A percentile compares a stretch with the other conserved stretches of the same genome.
Evolutionary conservation across 2,888 invertebrate species (phyloP).

Genomic region (Ypsolopha sequella): DNA sequence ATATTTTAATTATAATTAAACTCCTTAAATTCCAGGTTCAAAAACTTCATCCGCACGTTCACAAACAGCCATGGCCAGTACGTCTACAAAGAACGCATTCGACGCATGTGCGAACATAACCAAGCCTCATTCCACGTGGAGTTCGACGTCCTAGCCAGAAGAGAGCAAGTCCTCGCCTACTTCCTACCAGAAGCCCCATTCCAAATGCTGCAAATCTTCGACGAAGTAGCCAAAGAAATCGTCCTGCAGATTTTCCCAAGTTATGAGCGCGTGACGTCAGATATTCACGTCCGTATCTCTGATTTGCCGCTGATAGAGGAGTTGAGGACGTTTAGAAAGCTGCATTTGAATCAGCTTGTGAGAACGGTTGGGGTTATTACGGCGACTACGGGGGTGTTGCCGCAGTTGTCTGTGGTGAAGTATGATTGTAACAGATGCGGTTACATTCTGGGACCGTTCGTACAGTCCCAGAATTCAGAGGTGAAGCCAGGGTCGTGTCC

Average conservation of each 20-base stretch:
- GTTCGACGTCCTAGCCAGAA: slow-evolving; percentile 89
- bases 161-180: slow-evolving; percentile 94
- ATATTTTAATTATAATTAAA: neutral
- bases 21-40: slow-evolving; percentile 66
- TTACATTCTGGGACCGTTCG: slow-evolving; percentile 95
- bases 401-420: slow-evolving; percentile 95
- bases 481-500: slow-evolving; percentile 97
- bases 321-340: slow-evolving; percentile 88
- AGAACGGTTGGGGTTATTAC: slow-evolving; percentile 92
- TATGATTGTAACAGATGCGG: slow-evolving; percentile 98
- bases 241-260: slow-evolving; percentile 95
- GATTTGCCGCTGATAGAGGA: slow-evolving; percentile 97
- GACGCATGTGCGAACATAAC: slow-evolving; percentile 95
- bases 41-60: slow-evolving; percentile 92
- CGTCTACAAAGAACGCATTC: slow-evolving; percentile 92
- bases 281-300: slow-evolving; percentile 95
- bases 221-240: slow-evolving; percentile 93
- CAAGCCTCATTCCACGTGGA: slow-evolving; percentile 93
- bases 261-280: slow-evolving; percentile 93
- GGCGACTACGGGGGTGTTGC: slow-evolving; percentile 93
- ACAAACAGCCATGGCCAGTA: slow-evolving; percentile 89
- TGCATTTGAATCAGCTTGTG: slow-evolving; percentile 94
- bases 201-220: slow-evolving; percentile 97
- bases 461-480: slow-evolving; percentile 93
- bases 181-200: slow-evolving; percentile 98